These are phyloP conservation scores for Ormyrus labotus DNA, from an alignment of 2,888 invertebrate species.

Conservation along the genomic window DNA sequence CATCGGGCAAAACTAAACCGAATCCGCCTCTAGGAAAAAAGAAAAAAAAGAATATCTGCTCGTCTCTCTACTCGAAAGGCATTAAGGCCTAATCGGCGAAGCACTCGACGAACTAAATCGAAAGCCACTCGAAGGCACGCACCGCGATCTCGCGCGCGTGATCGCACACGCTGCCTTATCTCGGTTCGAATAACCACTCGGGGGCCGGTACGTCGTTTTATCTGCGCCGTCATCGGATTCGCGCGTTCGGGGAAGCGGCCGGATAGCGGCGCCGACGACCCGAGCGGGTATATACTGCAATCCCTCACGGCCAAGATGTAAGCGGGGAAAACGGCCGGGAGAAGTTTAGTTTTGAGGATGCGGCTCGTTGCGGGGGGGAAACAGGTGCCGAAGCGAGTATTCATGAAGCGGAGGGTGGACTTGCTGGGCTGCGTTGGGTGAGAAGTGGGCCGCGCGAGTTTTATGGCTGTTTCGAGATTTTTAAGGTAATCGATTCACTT, in stretches of 20 bases:
- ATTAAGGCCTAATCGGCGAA: neutral
- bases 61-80: neutral
- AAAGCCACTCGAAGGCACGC: neutral
- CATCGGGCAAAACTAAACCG: too few relatives aligned
- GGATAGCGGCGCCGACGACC: neutral
- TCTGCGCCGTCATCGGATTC: constrained; percentile 40
- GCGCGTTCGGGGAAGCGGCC: constrained; percentile 16
- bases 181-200: constrained; percentile 7
- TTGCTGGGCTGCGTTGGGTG: too few relatives aligned
- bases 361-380: too few relatives aligned
- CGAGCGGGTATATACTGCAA: neutral
- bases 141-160: neutral
- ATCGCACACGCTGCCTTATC: neutral
- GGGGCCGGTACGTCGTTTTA: neutral
- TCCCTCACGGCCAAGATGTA: too few relatives aligned
- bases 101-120: constrained; percentile 9
- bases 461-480: too few relatives aligned
- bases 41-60: neutral
- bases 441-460: too few relatives aligned
- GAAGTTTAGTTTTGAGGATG: too few relatives aligned
- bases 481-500: too few relatives aligned
- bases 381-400: too few relatives aligned
- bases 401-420: too few relatives aligned
- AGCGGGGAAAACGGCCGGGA: too few relatives aligned
- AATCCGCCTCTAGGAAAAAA: neutral